A percentile compares a stretch with the other conserved stretches of the same genome.
These are phyloP conservation scores for Melinopterus prodromus DNA, from an alignment of 2,888 invertebrate genomes.

Conservation along the genomic window DNA sequence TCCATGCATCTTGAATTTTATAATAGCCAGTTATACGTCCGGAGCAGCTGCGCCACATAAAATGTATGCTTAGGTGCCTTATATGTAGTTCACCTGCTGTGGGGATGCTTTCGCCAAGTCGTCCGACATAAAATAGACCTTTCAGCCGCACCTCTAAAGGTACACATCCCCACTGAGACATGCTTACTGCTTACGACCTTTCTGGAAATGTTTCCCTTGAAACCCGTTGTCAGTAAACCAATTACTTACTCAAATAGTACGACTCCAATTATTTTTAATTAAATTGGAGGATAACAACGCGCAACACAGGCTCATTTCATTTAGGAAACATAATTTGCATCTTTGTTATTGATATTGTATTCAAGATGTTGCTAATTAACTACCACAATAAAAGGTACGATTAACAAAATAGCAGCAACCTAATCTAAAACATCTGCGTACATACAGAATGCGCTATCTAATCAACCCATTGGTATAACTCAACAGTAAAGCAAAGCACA, in stretches of 20 bases:
- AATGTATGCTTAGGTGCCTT: neutral
- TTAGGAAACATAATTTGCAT: too few relatives aligned
- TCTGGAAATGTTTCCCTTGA: neutral
- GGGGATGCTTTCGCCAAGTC: neutral
- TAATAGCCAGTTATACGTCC: conserved; percentile 4
- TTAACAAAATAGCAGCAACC: too few relatives aligned
- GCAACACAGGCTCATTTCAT: too few relatives aligned
- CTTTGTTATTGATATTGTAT: too few relatives aligned
- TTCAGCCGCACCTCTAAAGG: neutral
- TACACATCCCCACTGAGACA: neutral
- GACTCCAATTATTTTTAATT: neutral
- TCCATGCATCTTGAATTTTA: neutral
- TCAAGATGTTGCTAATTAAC: too few relatives aligned
- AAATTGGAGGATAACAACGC: neutral
- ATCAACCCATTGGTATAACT: too few relatives aligned
- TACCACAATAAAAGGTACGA: too few relatives aligned
- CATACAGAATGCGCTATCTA: too few relatives aligned
- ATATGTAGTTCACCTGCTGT: neutral
- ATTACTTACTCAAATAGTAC: neutral
- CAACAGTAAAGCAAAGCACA: too few relatives aligned
- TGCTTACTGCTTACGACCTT: neutral
- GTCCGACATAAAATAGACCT: neutral
- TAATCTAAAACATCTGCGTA: too few relatives aligned
- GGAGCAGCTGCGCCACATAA: neutral
- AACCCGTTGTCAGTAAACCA: neutral